Evolutionary conservation across 2,797 vertebrate genomes (phyloP), one percentile per base, ranked within the genome.

Genomic region (Bovichtus diacanthus): DNA sequence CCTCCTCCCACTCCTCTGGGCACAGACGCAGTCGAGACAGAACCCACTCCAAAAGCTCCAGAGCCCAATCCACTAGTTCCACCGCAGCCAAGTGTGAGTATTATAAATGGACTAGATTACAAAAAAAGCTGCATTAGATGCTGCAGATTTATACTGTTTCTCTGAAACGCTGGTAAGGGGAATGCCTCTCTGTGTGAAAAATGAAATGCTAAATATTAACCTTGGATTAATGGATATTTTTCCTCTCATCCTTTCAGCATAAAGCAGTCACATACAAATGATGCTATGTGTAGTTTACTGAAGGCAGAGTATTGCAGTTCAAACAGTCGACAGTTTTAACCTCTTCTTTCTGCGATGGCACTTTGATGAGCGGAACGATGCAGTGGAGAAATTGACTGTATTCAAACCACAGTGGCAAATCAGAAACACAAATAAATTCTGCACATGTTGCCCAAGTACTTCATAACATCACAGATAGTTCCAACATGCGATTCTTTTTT

Each of bases 11-110:
- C 76, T 90, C 92, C 74, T 90, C 92, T 13, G 90, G 92, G 65
- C 92, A 94, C 87, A 93, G 92, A 91, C 93, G 89, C 73, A 95
- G 91, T 77, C 92, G 94, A 90, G 94, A 95, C 87, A 93, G 89
- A 87, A 91, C 87, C 66, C 89, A 93, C 82, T 93, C 94, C 84
- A 95, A 92, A 92, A 92, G 90, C 88, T 92, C 93, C 87, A 93
- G 91, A 94, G 83, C 93, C 77, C 92, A 94, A 75, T 95, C 93
- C 70, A 88, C 89, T 41, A 85, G 80, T 83, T 92, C 94, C 78
- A 88, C 89, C 88, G 90, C 90, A 81, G 86, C 92, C 78, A 95
- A 95, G 78, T 89, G 95, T 95, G 80, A 93, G 93, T 89, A 79
- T 70, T 51, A 49, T 23, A 25, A 67, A 70, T 53, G 16, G 19